Base-by-base conservation (phyloP, 1,140 invertebrate genomes). In the Drosophila persimilis region DNA sequence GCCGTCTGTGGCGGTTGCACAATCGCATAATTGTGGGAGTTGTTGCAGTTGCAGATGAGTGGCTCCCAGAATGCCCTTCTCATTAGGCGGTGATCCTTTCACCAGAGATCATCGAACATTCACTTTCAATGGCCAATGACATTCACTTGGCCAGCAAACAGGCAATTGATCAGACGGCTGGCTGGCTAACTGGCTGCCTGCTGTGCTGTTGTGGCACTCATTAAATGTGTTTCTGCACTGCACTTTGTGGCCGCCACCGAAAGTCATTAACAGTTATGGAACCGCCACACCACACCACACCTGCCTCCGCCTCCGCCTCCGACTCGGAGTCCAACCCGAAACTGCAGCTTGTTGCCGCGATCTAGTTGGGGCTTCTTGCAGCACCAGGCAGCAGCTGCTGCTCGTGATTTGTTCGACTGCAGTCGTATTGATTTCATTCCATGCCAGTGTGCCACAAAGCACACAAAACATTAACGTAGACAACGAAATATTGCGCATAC, bases 231-330 rank as follows among this genome's bases (percentile, higher is more conserved):
- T 78, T 83, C 35, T 39, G 48, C 71, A 71, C 13, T 71, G 77
- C 77, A 80, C 65, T 74, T 73, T 77, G 54, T 52, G 77, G 67
- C 81, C 64, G 80, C 54, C 70, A 78, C 58, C 71, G 72, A 85
- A 85, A 85, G 81, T 86, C 81, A 85, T 88, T 85, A 75, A 77
- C 77, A 80, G 67, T 51, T 69, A 47, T 52, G 60, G 54, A 55
- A 59, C 52, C 59, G 58, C 52, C 58, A 48, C 58, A 20, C 54
- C 15, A 22, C 41, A 73, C 63, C 73, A 73, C 81, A 86, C 81
- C 81, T 86, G 77, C 43, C 45, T 29, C 43, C 1, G 77, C 43
- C 45, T 29, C 43, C 1, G 29, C 5, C 15, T 47, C 43, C 0
- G 26, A 22, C 57, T 29, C 60, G 39, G 3, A 26, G 24, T 26